Base-by-base conservation (phyloP, 23 tunicate species). In the Corella eumyota region DNA sequence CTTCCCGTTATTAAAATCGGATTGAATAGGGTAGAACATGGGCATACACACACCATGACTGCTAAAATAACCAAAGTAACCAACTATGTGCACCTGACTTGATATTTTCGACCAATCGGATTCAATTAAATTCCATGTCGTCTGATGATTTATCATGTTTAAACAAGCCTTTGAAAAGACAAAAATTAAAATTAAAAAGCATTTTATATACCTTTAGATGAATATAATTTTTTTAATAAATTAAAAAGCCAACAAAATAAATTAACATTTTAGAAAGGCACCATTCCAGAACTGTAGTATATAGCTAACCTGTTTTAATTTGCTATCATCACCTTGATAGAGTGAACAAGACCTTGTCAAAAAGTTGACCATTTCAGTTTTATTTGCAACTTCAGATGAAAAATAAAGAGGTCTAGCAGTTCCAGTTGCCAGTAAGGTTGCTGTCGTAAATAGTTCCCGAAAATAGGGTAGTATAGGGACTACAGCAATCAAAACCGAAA, bases 41-140 rank as follows among this genome's bases (percentile, higher is more conserved):
- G 81, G 81, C 28, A 75, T 56, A 33, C 81, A 75, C 0, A 75
- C 81, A 3, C 71, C 71, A 57, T 75, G 71, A 24, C 28, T 28
- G 65, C 81, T 56, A 44, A 33, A 75, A 34, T 75, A 75, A 30
- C 81, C 81, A 45, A 75, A 46, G 23, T 55, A 46, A 25, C 72
- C 70, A 5, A 27, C 7, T 22, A 66, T 44, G 2, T 23, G 21
- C 24, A 65, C 22, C 1, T 56, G 35, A 1, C 52, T 40, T 45
- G 65, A 33, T n/a, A 75, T 7, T 19, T 51, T 27, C 21, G 27
- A 27, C 15, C 55, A 34, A 1, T 29, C 46, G 2, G 5, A 36
- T 1, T 23, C 7, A 6, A 73, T 28, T 33, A 23, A 0, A 1
- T 47, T 23, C 79, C 69, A 73, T 15, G 67, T 21, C 24, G 9